Percentiles rank a stretch among this genome's conserved stretches.
Evolutionary conservation across 2,888 invertebrate species (phyloP).

Genomic region (Papilio elwesi): DNA sequence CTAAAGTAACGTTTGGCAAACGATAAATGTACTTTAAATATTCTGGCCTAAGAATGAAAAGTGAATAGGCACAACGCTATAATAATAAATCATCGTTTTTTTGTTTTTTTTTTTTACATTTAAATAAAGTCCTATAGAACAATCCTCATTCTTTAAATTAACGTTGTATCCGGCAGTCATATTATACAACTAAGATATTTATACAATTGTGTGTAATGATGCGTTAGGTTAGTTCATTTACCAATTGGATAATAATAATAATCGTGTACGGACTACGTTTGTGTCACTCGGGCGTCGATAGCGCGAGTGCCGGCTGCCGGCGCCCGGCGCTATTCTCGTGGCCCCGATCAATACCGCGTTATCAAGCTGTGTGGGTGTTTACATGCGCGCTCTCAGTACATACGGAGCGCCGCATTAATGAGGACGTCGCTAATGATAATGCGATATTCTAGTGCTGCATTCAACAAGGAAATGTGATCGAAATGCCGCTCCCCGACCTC

Average conservation of each 20-base stretch:
- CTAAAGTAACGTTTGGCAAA: too few relatives aligned
- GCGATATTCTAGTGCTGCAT: slow-evolving; percentile 44
- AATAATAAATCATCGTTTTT: too few relatives aligned
- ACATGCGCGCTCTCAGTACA: slow-evolving; percentile 75
- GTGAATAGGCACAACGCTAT: too few relatives aligned
- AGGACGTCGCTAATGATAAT: slow-evolving; percentile 70
- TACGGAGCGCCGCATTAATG: slow-evolving; percentile 66
- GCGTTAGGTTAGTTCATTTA: slow-evolving; percentile 2
- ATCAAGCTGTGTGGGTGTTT: slow-evolving; percentile 80
- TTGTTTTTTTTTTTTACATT: too few relatives aligned
- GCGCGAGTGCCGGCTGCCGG: slow-evolving; percentile 48
- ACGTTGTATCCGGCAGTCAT: not conserved
- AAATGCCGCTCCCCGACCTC: slow-evolving; percentile 91
- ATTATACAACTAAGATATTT: not conserved
- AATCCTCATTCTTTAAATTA: not conserved
- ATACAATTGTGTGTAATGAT: slow-evolving; percentile 6
- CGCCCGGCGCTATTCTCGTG: slow-evolving; percentile 60
- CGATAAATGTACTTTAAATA: too few relatives aligned
- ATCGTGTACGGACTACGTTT: not conserved
- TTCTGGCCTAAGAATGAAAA: too few relatives aligned
- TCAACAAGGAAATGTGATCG: slow-evolving; percentile 69
- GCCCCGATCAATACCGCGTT: slow-evolving; percentile 77
- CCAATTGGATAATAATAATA: not conserved
- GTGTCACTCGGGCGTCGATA: slow-evolving; percentile 43
- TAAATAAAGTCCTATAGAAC: not conserved